Base-by-base conservation (phyloP, 2,113 vertebrate species). In the Panthera tigris region DNA sequence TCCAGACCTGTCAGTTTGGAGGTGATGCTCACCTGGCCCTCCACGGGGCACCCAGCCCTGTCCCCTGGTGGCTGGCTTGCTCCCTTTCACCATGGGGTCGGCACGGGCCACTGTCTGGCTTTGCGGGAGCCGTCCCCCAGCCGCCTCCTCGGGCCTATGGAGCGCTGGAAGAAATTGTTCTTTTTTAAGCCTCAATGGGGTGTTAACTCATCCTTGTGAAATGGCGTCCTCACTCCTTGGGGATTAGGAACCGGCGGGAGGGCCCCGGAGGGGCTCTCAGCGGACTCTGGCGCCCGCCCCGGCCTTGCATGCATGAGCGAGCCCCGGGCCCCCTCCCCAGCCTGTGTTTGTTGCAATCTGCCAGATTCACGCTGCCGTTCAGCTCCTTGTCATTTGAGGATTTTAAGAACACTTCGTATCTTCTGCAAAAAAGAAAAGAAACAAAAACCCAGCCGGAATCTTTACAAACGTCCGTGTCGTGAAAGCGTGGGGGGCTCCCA, bases 221-320 rank as follows among this genome's bases (percentile, higher is more conserved):
- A 61, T 33, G 31, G 39, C 29, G 1, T 50, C 11, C 15, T 63
- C 1, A 14, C 69, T 48, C 39, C 68, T 68, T 31, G 29, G 69
- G 80, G 57, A 11, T 90, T 3, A 33, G 41, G 69, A n/a, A 27
- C 31, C 19, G 11, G 71, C 11, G 6, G 65, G 33, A 31, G 12
- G 80, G 50, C 23, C 50, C 41, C 27, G 73, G 33, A n/a, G 55
- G 48, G 57, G 50, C 19, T 31, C 12, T 50, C 9, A 1, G 71
- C 12, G 21, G 74, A 33, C 33, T 39, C 18, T 23, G 61, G 57
- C n/a, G 52, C 18, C 14, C 12, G 0, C 65, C 50, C 15, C 1
- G 11, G 15, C 33, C 16, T 69, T 13, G 1, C 18, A 6, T 11
- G 21, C 4, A 0, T 11, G 11, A 27, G 39, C 0, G 16, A n/a